These are phyloP conservation scores for Phrynocephalus vlangalii DNA, from an alignment of 2,797 vertebrate species.

Conservation along the genomic window DNA sequence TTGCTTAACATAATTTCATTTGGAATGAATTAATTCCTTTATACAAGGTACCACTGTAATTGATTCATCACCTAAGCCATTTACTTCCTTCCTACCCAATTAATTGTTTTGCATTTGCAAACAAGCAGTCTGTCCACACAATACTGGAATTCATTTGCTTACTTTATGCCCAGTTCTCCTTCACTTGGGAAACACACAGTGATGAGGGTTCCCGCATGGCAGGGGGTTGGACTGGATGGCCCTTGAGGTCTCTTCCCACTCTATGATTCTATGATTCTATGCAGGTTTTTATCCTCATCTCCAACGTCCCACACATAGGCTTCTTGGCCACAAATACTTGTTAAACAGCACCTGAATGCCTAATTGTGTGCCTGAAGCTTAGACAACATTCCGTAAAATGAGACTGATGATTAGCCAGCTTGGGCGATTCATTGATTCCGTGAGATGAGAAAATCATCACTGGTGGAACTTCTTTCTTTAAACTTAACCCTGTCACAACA, in stretches of 20 bases:
- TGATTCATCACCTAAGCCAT: not conserved
- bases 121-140: not conserved
- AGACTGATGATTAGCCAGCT: not conserved
- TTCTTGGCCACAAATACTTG: conserved; percentile 5
- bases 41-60: no score
- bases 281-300: conserved; percentile 28
- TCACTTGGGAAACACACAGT: not conserved
- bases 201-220: no score
- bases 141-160: not conserved
- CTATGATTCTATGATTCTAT: not conserved
- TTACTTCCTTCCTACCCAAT: not conserved
- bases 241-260: no score
- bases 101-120: not conserved
- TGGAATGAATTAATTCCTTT: no score
- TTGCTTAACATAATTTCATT: no score
- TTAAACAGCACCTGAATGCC: not conserved
- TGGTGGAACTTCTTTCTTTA: not conserved
- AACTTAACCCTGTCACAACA: not conserved
- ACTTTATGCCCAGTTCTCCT: not conserved
- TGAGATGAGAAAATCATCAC: not conserved
- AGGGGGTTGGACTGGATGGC: no score
- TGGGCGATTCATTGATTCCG: not conserved
- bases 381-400: conserved; percentile 2
- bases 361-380: not conserved
- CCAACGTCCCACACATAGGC: not conserved